Evolutionary conservation across 2,797 vertebrate genomes (phyloP).

Genomic region (Lindbergichthys nudifrons): DNA sequence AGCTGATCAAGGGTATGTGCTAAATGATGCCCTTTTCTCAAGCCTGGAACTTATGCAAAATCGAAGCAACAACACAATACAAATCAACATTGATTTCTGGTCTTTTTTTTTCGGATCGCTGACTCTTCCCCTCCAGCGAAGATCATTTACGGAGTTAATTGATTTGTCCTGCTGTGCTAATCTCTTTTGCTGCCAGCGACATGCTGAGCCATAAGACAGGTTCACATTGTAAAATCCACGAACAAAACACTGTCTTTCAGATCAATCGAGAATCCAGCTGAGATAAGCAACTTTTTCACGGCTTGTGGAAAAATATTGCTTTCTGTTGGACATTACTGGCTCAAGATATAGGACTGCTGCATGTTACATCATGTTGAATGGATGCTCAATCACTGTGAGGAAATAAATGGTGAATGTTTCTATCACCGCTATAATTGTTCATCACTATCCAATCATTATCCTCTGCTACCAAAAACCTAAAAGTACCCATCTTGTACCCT

Average conservation of each 20-base stretch:
- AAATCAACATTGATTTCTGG: constrained; percentile 55
- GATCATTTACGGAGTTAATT: constrained; percentile 73
- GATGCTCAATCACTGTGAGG: background rate
- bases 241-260: constrained; percentile 44
- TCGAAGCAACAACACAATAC: constrained; percentile 31
- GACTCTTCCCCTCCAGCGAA: constrained; percentile 44
- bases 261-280: constrained; percentile 57
- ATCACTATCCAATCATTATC: background rate
- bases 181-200: constrained; percentile 48
- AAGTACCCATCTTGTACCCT: constrained; percentile 5
- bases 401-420: constrained; percentile 3
- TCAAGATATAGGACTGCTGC: constrained; percentile 9
- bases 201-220: constrained; percentile 58
- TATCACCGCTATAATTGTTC: constrained; percentile 14
- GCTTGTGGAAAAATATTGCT: constrained; percentile 6
- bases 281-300: constrained; percentile 19
- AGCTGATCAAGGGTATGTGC: constrained; percentile 33
- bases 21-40: constrained; percentile 46
- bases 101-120: constrained; percentile 54
- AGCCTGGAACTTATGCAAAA: constrained; percentile 39
- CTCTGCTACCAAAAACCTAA: background rate
- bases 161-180: constrained; percentile 69
- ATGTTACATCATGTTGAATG: constrained; percentile 16
- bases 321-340: constrained; percentile 8
- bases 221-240: constrained; percentile 54